Evolutionary conservation across 1,140 invertebrate species (phyloP), one percentile per base, ranked within the genome.

Genomic region (Drosophila subpulchrella): DNA sequence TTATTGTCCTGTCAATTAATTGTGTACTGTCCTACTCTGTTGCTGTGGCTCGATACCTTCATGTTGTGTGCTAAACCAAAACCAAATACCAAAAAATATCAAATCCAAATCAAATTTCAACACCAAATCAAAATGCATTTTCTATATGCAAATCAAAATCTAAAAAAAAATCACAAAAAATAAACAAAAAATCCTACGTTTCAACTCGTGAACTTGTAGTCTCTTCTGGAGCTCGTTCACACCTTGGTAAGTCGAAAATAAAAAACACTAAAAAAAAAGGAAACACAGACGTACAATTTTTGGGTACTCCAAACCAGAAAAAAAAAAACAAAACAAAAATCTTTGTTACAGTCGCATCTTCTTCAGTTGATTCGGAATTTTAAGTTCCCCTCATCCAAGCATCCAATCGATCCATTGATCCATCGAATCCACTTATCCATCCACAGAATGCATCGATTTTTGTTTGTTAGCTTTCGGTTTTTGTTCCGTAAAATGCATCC

Each of bases 201-300:
- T 60, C 83, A 76, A 86, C 83, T 46, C 61, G 80, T 84, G 89
- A 90, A 90, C 62, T 84, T 94, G 94, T 97, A 97, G 97, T 97
- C 96, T 96, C 96, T 98, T 97, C 96, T 98, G 97, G 97, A 97
- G 96, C 96, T 97, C 96, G 95, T 97, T 97, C 96, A 96, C 96
- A 96, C 97, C 96, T 96, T 96, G 97, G 97, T 98, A 98, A 97
- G 97, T 86, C 68, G 17, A 88, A 90, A 66, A 86, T 11, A 73
- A 81, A 65, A 80, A 62, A 60, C 81, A 59, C 71, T 53, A 67
- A 72, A 70, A 44, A 71, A 66, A 66, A 84, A 70, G 50, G 65
- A 72, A 73, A 75, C 51, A 89, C 84, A 75, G 77, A 74, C 58
- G 68, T 82, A 67, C 48, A 48, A 20, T 67, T 50, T 75, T 65